Percentiles rank a stretch among this genome's conserved stretches.
Evolutionary conservation across 1,140 invertebrate species (phyloP).

Genomic region (Drosophila ambigua): DNA sequence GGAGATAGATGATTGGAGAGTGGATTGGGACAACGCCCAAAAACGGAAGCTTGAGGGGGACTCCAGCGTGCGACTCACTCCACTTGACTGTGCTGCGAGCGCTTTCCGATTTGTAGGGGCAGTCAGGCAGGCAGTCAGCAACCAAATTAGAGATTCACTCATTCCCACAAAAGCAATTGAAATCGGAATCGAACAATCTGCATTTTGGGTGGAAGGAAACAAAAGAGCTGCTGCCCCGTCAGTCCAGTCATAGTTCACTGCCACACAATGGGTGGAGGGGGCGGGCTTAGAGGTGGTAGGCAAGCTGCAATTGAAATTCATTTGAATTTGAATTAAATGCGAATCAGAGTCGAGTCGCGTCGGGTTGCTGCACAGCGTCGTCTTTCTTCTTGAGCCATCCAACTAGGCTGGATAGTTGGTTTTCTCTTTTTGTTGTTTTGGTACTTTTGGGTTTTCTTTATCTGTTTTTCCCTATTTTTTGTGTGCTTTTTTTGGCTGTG

Average conservation of each 20-base stretch:
- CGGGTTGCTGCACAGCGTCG: constrained; percentile 29
- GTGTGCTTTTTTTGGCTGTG: constrained; percentile 21
- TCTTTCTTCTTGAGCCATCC: constrained; percentile 32
- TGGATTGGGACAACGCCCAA: constrained; percentile 54
- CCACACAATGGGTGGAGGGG: constrained; percentile 48
- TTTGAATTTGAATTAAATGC: constrained; percentile 81
- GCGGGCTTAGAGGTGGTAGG: constrained; percentile 5
- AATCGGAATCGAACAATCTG: constrained; percentile 42
- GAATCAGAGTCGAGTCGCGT: constrained; percentile 45
- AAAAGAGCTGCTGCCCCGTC: constrained; percentile 44
- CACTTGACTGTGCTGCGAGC: constrained; percentile 1
- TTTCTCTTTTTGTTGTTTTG: constrained; percentile 40
- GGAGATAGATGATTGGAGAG: constrained; percentile 36
- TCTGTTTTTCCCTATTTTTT: constrained; percentile 26
- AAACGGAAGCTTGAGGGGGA: constrained; percentile 60
- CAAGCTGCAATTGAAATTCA: constrained; percentile 70
- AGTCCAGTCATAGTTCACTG: constrained; percentile 79
- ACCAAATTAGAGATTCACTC: constrained; percentile 18
- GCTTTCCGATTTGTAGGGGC: constrained; percentile 34
- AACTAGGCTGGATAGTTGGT: constrained; percentile 36
- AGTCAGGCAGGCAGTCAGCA: background rate
- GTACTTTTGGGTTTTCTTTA: constrained; percentile 40
- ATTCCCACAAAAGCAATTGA: constrained; percentile 25
- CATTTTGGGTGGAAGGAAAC: constrained; percentile 16
- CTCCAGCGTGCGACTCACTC: constrained; percentile 38